Conservation (phyloP, 2,113 vertebrate species). For the Rhineura floridana region DNA sequence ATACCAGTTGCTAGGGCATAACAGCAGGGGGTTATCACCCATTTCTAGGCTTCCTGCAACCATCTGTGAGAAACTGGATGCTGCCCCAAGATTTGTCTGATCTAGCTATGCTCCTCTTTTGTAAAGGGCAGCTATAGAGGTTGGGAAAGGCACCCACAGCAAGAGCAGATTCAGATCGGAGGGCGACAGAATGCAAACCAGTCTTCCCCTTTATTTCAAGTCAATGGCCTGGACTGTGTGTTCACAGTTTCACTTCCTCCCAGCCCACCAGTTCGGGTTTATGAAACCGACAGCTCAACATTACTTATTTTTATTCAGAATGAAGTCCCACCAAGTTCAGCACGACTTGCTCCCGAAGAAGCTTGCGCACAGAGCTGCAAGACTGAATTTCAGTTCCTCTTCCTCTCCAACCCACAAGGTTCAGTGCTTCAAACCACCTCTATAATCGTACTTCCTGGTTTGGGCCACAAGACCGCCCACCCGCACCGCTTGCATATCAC, state of each 20-base stretch:
- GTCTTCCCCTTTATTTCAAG: neutral
- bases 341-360: neutral
- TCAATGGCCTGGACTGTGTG: too few species aligned
- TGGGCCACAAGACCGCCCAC: neutral
- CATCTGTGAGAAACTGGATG: too few species aligned
- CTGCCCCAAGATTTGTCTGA: too few species aligned
- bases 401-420: neutral
- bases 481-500: neutral
- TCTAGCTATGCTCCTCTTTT: too few species aligned
- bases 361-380: neutral
- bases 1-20: too few species aligned
- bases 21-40: too few species aligned
- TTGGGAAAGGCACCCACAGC: neutral
- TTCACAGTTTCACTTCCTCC: neutral
- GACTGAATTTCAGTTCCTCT: neutral
- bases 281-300: neutral
- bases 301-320: neutral
- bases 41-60: too few species aligned
- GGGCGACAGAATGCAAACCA: neutral
- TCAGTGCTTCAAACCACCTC: neutral
- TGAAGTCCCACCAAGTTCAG: neutral
- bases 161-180: neutral
- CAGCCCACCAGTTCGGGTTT: neutral
- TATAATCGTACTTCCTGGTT: neutral
- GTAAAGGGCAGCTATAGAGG: too few species aligned